Evolutionary conservation across 2,113 vertebrate species (phyloP), one percentile per base, ranked within the genome.

Genomic region (Mellivora capensis): DNA sequence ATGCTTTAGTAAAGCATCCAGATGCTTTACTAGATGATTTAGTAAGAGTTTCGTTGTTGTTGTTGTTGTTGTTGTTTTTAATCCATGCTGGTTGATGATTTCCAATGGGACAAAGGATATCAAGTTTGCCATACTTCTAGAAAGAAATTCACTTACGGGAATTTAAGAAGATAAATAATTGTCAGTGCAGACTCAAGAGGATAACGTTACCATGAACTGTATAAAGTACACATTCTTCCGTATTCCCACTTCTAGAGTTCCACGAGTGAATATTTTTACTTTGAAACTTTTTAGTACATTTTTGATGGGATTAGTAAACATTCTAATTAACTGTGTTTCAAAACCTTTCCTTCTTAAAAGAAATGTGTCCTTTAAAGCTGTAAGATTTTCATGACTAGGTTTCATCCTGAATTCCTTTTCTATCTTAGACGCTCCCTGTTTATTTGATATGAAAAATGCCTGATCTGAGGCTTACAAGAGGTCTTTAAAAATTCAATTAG

Each of bases 401-500:
- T 84, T 97, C 90, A 89, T 72, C 13, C n/a, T 83, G 42, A 95
- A 91, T 90, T 71, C 64, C 69, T 94, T 94, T 2, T 18, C 87
- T 81, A 90, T 20, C 42, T 95, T 91, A 97, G 71, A 95, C 81
- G 27, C 93, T 95, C 87, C 76, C 72, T 97, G 59, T 96, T 97
- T 85, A 96, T 96, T 93, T 96, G 93, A 93, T 96, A 98, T 71
- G 74, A 97, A 98, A 98, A 98, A 96, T 98, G 98, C 97, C 93
- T 97, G 93, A 97, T 97, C 52, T 97, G 95, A 96, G 87, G 94
- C 91, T 97, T 98, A 49, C 94, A 97, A 98, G 77, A 57, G 81
- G 95, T 95, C 97, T 98, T 98, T 98, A 98, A 98, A 98, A 98
- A 98, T 98, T 98, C 94, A 98, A 98, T 98, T 98, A 98, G 97